phyloP scores from a whole-genome alignment of 2,797 vertebrate genomes.

The Gadopsis bispinosus region DNA sequence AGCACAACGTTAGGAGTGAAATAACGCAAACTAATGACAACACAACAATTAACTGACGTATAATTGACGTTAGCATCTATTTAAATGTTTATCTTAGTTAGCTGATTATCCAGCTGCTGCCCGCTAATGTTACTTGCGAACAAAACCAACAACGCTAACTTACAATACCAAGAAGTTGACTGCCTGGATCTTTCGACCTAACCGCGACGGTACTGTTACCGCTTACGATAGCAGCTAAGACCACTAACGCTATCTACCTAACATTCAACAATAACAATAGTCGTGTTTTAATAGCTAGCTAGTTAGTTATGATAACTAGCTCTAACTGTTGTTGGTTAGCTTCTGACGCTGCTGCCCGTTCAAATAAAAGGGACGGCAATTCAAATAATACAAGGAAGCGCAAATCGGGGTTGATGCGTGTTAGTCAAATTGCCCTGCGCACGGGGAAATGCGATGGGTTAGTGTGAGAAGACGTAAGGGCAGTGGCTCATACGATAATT shows the following conservation, averaged over 20 bases:
- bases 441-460: conserved; percentile 5
- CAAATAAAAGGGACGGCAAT: conserved; percentile 41
- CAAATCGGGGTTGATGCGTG: conserved; percentile 15
- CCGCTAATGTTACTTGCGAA: conserved; percentile 30
- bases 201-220: conserved; percentile 28
- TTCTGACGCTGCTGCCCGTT: conserved; percentile 33
- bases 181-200: conserved; percentile 32
- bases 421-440: neutral
- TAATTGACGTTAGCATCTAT: conserved; percentile 3
- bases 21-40: neutral
- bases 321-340: conserved; percentile 71
- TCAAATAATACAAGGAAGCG: conserved; percentile 58
- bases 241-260: conserved; percentile 24
- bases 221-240: conserved; percentile 17
- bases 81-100: conserved; percentile 42
- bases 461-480: conserved; percentile 24
- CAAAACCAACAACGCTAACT: conserved; percentile 46
- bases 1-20: neutral
- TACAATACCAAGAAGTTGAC: conserved; percentile 60
- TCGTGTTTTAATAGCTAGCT: conserved; percentile 69
- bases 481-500: conserved; percentile 49
- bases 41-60: neutral
- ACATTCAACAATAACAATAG: conserved; percentile 67
- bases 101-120: conserved; percentile 41
- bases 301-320: conserved; percentile 72